Conservation (phyloP, 2,797 vertebrate genomes). For the Catamblyrhynchus diadema region DNA sequence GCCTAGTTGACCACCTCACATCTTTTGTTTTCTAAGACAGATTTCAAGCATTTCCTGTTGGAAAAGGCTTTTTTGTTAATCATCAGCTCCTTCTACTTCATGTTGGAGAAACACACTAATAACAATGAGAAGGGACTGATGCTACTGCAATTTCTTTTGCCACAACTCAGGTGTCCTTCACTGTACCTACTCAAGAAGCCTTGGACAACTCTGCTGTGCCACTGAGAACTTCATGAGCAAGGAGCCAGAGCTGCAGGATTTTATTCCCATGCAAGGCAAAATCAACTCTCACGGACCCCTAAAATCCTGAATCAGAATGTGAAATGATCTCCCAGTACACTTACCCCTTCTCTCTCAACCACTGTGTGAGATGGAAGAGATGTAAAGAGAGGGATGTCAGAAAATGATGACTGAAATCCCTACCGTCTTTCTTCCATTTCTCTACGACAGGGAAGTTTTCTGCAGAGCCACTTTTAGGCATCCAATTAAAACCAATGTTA, state of each 20-base stretch:
- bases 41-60: not conserved
- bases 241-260: not conserved
- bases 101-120: not conserved
- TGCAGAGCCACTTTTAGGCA: not conserved
- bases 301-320: not conserved
- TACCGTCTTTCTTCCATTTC: not conserved
- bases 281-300: not conserved
- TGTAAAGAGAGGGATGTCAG: not conserved
- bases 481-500: not conserved
- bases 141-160: not conserved
- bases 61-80: not conserved
- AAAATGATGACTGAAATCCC: not conserved
- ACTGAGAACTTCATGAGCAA: not conserved
- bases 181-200: not conserved
- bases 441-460: not conserved
- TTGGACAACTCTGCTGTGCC: fast-evolving
- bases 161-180: not conserved
- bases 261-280: not conserved
- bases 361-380: not conserved
- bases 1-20: not conserved
- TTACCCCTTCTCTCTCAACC: not conserved
- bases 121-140: not conserved
- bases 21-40: not conserved
- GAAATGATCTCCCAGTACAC: not conserved
- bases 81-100: not conserved